phyloP scores from a whole-genome alignment of 1,140 invertebrate genomes.

The Papilio xuthus region DNA sequence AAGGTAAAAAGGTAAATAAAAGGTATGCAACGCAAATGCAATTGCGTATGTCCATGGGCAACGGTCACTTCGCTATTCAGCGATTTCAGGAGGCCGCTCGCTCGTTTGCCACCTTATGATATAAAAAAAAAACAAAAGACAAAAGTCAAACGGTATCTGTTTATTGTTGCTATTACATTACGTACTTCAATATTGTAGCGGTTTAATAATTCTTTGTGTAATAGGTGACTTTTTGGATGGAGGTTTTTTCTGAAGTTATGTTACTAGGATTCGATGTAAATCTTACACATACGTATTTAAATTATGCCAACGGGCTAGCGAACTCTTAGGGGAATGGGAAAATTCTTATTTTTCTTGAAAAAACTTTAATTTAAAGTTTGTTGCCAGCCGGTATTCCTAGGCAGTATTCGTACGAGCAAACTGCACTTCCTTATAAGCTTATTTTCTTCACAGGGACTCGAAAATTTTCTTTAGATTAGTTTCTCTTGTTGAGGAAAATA shows the following conservation, averaged over 20 bases:
- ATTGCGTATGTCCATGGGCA: too few relatives aligned
- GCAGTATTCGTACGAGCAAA: conserved; percentile 72
- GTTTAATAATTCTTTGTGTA: background rate
- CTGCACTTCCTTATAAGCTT: conserved; percentile 80
- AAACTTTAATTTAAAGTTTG: conserved; percentile 79
- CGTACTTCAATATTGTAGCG: background rate
- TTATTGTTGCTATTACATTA: background rate
- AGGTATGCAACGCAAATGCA: too few relatives aligned
- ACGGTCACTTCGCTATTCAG: too few relatives aligned
- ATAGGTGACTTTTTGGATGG: background rate
- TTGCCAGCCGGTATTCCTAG: conserved; percentile 70
- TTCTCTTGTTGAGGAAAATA: conserved; percentile 80
- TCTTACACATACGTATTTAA: conserved; percentile 51
- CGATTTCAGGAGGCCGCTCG: too few relatives aligned
- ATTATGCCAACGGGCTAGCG: conserved; percentile 46
- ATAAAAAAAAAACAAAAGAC: too few relatives aligned
- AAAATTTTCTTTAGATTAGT: conserved; percentile 82
- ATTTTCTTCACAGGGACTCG: conserved; percentile 77
- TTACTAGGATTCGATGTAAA: background rate
- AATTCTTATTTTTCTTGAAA: conserved; percentile 66
- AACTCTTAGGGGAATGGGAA: conserved; percentile 54
- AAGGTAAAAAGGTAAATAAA: too few relatives aligned
- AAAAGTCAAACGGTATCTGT: background rate
- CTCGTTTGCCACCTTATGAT: too few relatives aligned
- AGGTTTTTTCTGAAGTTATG: background rate